These are phyloP conservation scores for Monopterus albus DNA, from an alignment of 2,113 vertebrate genomes.

Conservation along the genomic window DNA sequence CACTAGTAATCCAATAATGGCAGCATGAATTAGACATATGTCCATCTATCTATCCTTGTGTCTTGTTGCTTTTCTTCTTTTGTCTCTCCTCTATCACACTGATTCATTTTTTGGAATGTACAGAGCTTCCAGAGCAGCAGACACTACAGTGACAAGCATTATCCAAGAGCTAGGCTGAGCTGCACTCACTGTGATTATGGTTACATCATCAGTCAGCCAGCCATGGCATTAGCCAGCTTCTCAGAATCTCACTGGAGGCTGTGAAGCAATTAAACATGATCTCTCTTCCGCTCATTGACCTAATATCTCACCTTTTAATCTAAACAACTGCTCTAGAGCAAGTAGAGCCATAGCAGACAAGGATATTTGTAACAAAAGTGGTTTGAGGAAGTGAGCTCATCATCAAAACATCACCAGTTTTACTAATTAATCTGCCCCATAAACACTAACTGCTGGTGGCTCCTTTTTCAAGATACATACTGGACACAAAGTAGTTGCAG, in stretches of 20 bases:
- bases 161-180: neutral
- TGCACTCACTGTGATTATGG: neutral
- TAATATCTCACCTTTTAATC: conserved; percentile 1
- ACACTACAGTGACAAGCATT: neutral
- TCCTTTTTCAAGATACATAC: too few species aligned
- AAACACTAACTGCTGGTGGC: too few species aligned
- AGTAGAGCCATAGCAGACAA: neutral
- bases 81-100: too few species aligned
- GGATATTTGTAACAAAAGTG: neutral
- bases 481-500: too few species aligned
- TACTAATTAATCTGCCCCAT: too few species aligned
- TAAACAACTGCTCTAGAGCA: neutral
- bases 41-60: too few species aligned
- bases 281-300: neutral
- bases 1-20: too few species aligned
- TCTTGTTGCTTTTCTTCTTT: too few species aligned
- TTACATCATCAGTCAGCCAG: neutral
- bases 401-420: neutral
- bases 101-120: neutral
- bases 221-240: neutral
- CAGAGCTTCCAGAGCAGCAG: neutral
- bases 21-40: too few species aligned
- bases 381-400: neutral
- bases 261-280: neutral
- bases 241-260: neutral